Conservation (phyloP, 2,888 invertebrate species). For the Chaetogeoica ovagalla region DNA sequence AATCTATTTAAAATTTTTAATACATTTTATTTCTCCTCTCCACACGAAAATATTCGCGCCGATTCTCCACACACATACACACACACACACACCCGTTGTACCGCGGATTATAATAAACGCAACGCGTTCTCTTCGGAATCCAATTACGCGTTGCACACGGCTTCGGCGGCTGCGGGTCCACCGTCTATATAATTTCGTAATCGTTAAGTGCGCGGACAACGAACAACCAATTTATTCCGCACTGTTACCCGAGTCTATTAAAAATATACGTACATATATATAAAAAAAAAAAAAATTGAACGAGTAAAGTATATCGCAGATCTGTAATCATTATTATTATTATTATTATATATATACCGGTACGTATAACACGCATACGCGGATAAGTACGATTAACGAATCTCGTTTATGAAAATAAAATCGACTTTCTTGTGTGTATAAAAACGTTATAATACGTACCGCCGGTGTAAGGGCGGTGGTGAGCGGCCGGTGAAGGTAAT, state of each 20-base stretch:
- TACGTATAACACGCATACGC: background rate
- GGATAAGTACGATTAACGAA: slow-evolving; percentile 36
- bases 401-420: slow-evolving; percentile 47
- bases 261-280: background rate
- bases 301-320: slow-evolving; percentile 27
- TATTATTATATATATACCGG: background rate
- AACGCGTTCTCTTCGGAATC: slow-evolving; percentile 11
- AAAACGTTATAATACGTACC: background rate
- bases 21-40: no score
- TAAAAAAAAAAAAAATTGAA: background rate
- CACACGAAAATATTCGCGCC: background rate
- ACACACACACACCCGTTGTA: no score
- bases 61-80: no score
- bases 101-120: background rate
- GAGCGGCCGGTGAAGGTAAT: slow-evolving; percentile 6
- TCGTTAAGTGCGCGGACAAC: slow-evolving; percentile 26
- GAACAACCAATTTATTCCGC: slow-evolving; percentile 46
- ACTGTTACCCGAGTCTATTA: slow-evolving; percentile 17
- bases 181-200: slow-evolving; percentile 32
- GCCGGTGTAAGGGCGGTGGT: background rate
- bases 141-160: slow-evolving; percentile 8
- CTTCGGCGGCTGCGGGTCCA: background rate
- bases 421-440: slow-evolving; percentile 2
- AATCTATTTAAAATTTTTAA: no score
- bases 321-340: slow-evolving; percentile 24